Evolutionary conservation across 1,140 invertebrate genomes (phyloP), one percentile per base, ranked within the genome.

Genomic region (Hyles euphorbiae): DNA sequence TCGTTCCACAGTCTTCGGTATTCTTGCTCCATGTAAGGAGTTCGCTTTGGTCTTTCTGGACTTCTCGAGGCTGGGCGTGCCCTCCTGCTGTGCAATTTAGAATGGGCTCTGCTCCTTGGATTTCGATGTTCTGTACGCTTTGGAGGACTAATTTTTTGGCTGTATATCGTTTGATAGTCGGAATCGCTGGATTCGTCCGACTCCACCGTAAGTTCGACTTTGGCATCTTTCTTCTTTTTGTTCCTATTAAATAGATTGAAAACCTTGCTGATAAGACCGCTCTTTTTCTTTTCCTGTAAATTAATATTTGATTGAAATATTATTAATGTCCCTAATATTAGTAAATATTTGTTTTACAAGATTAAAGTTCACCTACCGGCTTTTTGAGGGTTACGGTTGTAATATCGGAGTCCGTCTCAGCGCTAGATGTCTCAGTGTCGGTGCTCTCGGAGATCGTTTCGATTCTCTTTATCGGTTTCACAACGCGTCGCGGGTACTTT

Each of bases 11-110:
- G 66, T 11, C 80, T 58, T 53, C 77, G 67, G 53, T 80, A 77
- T 52, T 86, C 83, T 60, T 84, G 81, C 56, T 87, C 77, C 70
- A 78, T 72, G 46, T 79, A 79, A 0, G 79, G 81, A 3, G 64
- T 52, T 49, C 50, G 58, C 34, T 36, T 59, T 2, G 3, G 33
- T 46, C 51, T 67, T 45, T 65, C 60, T 5, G 61, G 59, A 46
- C 58, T 63, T 7, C 48, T 46, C 62, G 46, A 7, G 58, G 34
- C 51, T 51, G 4, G 36, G 34, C 22, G 43, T 47, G 32, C 33
- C 44, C 51, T 47, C 43, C 8, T 32, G 60, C 34, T 58, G 49
- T 46, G 61, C 34, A 46, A 68, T 61, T 50, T 71, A 1, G 65
- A 71, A 40, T 71, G 65, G 2, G 58, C 44, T 32, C 54, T 65